A percentile compares a stretch with the other conserved stretches of the same genome.
phyloP scores from a whole-genome alignment of 2,888 invertebrate genomes.

The Megamerina dolium region DNA sequence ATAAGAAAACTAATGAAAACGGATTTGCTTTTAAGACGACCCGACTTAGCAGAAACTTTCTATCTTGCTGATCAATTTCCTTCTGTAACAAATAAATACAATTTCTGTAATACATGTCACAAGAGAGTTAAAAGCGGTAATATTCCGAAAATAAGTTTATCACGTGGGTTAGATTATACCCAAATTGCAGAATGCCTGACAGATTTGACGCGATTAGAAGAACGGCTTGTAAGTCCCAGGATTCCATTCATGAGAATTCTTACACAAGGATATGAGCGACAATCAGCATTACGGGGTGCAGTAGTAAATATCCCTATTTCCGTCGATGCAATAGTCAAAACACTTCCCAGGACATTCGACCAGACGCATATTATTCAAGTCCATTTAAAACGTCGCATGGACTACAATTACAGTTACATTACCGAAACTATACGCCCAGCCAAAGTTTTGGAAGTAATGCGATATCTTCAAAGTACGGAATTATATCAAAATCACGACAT shows the following conservation, averaged over 20 bases:
- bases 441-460: too few species aligned
- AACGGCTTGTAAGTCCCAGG: constrained; percentile 12
- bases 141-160: constrained; percentile 2
- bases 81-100: neutral
- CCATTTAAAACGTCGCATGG: too few species aligned
- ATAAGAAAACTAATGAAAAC: too few species aligned
- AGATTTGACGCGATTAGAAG: constrained; percentile 7
- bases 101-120: constrained; percentile 8
- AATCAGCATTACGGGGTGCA: neutral
- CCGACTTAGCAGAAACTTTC: too few species aligned
- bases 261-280: constrained; percentile 6
- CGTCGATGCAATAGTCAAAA: neutral
- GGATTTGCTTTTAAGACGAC: too few species aligned
- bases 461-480: too few species aligned
- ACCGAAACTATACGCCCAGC: too few species aligned
- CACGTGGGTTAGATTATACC: constrained; percentile 4
- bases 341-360: neutral
- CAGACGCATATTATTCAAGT: too few species aligned
- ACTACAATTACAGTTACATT: too few species aligned
- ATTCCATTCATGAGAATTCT: constrained; percentile 13
- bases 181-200: constrained; percentile 2
- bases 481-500: too few species aligned
- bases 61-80: too few species aligned
- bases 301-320: too few species aligned
- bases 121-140: neutral